These are phyloP conservation scores for Apodemia hepburni DNA, from an alignment of 2,888 invertebrate genomes.

Conservation along the genomic window DNA sequence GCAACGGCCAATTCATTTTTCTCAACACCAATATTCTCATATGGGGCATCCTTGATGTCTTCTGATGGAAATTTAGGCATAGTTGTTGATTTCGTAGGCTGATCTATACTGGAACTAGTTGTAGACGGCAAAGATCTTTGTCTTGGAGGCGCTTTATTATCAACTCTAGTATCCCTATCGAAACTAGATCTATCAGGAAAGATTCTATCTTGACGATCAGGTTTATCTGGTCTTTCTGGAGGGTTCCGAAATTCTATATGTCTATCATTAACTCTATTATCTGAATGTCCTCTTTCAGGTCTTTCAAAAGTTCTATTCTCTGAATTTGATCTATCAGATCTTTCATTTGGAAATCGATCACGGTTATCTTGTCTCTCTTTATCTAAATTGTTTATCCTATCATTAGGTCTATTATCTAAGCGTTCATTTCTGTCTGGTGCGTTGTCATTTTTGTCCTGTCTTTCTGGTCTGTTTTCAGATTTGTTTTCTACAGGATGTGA, in stretches of 20 bases:
- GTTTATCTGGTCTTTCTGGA: slow-evolving; percentile 54
- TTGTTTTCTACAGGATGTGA: neutral
- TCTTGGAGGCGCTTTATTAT: slow-evolving; percentile 59
- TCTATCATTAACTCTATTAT: slow-evolving; percentile 28
- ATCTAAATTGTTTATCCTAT: slow-evolving; percentile 28
- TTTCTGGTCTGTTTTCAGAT: slow-evolving; percentile 13
- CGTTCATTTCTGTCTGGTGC: slow-evolving; percentile 19
- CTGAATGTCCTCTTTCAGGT: slow-evolving; percentile 25
- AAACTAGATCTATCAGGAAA: slow-evolving; percentile 39
- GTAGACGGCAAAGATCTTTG: slow-evolving; percentile 64
- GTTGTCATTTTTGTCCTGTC: slow-evolving; percentile 26
- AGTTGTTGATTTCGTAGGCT: slow-evolving; percentile 78
- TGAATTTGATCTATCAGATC: slow-evolving; percentile 34
- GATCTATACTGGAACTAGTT: slow-evolving; percentile 53
- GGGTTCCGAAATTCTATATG: slow-evolving; percentile 46
- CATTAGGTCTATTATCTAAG: slow-evolving; percentile 13
- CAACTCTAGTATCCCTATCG: slow-evolving; percentile 43
- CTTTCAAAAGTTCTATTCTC: slow-evolving; percentile 33
- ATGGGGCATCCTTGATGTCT: slow-evolving; percentile 62
- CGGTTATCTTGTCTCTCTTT: slow-evolving; percentile 32
- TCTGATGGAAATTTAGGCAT: slow-evolving; percentile 79
- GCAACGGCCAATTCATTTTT: slow-evolving; percentile 60
- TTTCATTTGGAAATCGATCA: slow-evolving; percentile 24
- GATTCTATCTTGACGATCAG: slow-evolving; percentile 31
- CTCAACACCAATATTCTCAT: slow-evolving; percentile 64